Conservation (phyloP, 2,113 vertebrate species). For the Dryoscopus gambensis region DNA sequence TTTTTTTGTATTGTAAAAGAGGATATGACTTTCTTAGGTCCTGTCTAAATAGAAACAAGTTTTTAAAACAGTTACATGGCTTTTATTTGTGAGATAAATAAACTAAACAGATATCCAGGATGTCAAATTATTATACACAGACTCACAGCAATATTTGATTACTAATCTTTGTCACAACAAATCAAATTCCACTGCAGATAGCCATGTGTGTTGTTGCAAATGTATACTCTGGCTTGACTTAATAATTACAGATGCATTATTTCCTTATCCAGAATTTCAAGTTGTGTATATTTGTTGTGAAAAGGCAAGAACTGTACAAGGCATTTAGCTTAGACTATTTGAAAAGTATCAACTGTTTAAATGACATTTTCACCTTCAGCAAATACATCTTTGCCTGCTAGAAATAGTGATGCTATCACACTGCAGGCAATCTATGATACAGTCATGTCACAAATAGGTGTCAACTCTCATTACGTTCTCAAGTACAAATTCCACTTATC, state of each 20-base stretch:
- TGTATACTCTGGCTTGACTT: not conserved
- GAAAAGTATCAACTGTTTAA: conserved; percentile 66
- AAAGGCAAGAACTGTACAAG: not conserved
- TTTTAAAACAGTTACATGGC: not conserved
- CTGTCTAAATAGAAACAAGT: not conserved
- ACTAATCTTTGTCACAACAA: not conserved
- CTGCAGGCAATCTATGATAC: conserved; percentile 75
- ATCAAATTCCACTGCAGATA: not conserved
- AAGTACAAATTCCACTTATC: conserved; percentile 74
- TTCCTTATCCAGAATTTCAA: not conserved
- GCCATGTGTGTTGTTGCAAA: not conserved
- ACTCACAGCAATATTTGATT: not conserved
- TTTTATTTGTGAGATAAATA: not conserved
- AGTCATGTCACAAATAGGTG: conserved; percentile 83
- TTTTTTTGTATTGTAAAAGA: not conserved
- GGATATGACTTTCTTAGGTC: not conserved
- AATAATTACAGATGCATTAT: not conserved
- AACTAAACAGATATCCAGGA: not conserved
- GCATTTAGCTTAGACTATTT: conserved; percentile 22
- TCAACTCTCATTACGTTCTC: conserved; percentile 80
- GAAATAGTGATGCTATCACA: conserved; percentile 70
- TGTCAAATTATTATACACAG: not conserved
- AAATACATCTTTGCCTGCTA: conserved; percentile 65
- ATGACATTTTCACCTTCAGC: conserved; percentile 73
- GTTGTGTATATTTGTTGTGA: not conserved